Percentiles rank a stretch among this genome's conserved stretches.
phyloP scores from a whole-genome alignment of 2,113 vertebrate species.

The Tychaedon coryphoeus region DNA sequence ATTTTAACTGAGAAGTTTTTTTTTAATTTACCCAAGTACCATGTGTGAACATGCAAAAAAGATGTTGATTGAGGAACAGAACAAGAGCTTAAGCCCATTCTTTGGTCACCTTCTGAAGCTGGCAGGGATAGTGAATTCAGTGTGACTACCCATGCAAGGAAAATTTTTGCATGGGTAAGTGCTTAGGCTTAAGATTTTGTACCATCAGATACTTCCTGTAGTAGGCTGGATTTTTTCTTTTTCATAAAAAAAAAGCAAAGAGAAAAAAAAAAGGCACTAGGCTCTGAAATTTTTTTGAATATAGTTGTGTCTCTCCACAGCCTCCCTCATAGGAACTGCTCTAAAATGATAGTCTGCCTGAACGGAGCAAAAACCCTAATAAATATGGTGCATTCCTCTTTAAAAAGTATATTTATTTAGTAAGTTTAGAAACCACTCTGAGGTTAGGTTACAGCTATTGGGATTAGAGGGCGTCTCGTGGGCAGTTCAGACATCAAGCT shows the following conservation, averaged over 20 bases:
- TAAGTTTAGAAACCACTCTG: constrained; percentile 63
- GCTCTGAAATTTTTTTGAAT: neutral
- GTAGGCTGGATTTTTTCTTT: neutral
- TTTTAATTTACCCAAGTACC: neutral
- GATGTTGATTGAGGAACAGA: neutral
- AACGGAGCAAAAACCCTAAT: constrained; percentile 7
- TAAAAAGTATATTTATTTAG: constrained; percentile 57
- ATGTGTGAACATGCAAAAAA: neutral
- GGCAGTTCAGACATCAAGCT: constrained; percentile 51
- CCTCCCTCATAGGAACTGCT: constrained; percentile 15
- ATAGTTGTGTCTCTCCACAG: neutral
- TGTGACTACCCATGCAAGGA: neutral
- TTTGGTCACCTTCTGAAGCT: neutral
- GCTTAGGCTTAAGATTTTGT: neutral
- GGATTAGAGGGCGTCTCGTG: constrained; percentile 63
- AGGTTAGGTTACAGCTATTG: constrained; percentile 63
- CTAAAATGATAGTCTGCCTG: constrained; percentile 41
- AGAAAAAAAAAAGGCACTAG: neutral
- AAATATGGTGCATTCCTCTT: constrained; percentile 57
- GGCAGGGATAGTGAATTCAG: neutral
- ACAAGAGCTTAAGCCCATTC: neutral
- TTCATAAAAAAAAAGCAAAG: neutral
- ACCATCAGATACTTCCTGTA: neutral
- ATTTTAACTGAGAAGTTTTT: neutral
- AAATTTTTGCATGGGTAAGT: neutral